phyloP scores from a whole-genome alignment of 1,140 invertebrate species.

The Trichonephila clavata region DNA sequence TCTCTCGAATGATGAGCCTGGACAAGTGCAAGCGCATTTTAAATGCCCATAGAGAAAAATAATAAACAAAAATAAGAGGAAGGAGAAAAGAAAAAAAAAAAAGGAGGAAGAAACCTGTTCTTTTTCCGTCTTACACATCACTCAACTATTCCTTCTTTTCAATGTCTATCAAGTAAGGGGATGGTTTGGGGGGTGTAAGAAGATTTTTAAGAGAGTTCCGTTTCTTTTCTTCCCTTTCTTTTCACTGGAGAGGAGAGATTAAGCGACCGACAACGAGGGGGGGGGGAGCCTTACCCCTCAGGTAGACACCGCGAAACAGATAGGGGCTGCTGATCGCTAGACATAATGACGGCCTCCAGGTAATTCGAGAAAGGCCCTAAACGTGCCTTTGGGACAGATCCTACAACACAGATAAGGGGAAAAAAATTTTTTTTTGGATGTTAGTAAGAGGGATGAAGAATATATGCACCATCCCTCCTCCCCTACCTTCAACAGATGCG shows the following conservation, averaged over 20 bases:
- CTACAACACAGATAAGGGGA: background rate
- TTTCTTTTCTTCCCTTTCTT: slow-evolving; percentile 38
- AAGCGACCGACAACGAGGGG: background rate
- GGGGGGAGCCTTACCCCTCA: background rate
- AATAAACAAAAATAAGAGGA: background rate
- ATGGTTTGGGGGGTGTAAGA: background rate
- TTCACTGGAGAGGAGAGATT: background rate
- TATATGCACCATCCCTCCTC: background rate
- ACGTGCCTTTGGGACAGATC: slow-evolving; percentile 57
- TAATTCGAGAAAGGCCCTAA: slow-evolving; percentile 66
- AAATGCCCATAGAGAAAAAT: background rate
- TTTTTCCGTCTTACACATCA: slow-evolving; percentile 66
- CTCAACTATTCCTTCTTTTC: slow-evolving; percentile 42
- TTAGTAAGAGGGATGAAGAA: background rate
- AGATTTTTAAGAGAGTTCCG: slow-evolving; percentile 6
- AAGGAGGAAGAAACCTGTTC: slow-evolving; percentile 55
- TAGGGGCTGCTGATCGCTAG: slow-evolving; percentile 50
- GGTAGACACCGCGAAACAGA: slow-evolving; percentile 48
- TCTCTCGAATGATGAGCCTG: background rate
- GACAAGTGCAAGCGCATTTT: background rate
- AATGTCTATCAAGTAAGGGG: slow-evolving; percentile 13
- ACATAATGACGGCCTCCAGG: slow-evolving; percentile 58
- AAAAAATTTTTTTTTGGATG: background rate
- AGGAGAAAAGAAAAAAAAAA: background rate
- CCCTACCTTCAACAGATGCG: background rate